Conservation (phyloP, 2,797 vertebrate species). For the Pelochelys cantorii region DNA sequence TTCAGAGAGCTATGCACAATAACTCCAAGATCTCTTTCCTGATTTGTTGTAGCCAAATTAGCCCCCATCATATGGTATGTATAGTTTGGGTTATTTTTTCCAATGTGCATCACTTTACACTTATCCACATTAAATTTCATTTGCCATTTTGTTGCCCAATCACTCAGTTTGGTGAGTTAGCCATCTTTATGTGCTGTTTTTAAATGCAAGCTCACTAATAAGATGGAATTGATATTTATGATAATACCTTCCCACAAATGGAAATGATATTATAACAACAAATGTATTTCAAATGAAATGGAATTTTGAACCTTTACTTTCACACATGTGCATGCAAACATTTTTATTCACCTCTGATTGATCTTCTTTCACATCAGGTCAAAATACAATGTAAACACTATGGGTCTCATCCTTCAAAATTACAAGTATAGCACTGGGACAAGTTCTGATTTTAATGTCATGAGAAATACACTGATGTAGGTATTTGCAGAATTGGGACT, state of each 20-base stretch:
- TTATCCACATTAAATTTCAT: too few relatives aligned
- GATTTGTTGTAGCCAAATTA: too few relatives aligned
- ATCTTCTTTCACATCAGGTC: neutral
- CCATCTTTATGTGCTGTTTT: neutral
- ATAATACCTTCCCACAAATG: neutral
- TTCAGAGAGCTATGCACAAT: too few relatives aligned
- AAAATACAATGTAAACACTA: neutral
- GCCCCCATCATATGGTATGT: too few relatives aligned
- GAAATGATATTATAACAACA: too few relatives aligned
- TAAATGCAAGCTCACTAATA: neutral
- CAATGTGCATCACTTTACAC: too few relatives aligned
- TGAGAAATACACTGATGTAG: neutral
- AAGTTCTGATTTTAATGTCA: neutral
- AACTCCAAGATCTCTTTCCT: too few relatives aligned
- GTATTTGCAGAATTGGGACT: neutral
- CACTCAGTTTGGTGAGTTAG: neutral
- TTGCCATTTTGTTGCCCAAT: too few relatives aligned
- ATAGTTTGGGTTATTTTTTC: too few relatives aligned
- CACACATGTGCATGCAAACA: neutral
- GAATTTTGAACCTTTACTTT: slow-evolving; percentile 22
- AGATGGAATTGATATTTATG: neutral
- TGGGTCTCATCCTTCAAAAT: slow-evolving; percentile 1
- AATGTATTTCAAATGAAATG: neutral
- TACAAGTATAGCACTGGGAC: rapidly evolving
- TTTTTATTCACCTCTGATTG: neutral